These are phyloP conservation scores for Paralvinella palmiformis DNA, from an alignment of 1,140 invertebrate genomes.

Conservation along the genomic window DNA sequence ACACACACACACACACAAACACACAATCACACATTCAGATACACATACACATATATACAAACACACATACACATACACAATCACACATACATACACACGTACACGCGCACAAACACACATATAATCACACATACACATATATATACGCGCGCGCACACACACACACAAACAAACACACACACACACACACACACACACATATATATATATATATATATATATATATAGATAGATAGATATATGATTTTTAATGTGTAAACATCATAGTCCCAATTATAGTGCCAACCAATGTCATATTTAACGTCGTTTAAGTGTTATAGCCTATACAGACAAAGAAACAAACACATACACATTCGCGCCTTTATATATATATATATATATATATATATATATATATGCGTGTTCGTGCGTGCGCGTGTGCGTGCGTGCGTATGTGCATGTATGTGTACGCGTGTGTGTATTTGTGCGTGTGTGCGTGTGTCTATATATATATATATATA, in stretches of 20 bases:
- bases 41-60: not conserved
- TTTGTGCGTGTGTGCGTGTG: not conserved
- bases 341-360: not conserved
- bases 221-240: not conserved
- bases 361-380: not conserved
- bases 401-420: not conserved
- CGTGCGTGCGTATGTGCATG: not conserved
- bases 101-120: not conserved
- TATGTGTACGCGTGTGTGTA: not conserved
- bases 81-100: not conserved
- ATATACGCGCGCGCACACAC: not conserved
- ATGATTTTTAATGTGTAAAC: no score
- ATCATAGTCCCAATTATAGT: no score
- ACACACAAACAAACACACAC: not conserved
- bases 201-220: not conserved
- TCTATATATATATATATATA: not conserved
- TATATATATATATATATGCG: not conserved
- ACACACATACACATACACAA: not conserved
- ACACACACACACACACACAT: not conserved
- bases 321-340: not conserved
- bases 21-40: not conserved
- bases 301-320: no score
- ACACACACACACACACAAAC: not conserved
- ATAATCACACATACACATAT: not conserved
- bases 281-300: no score